A percentile compares a stretch with the other conserved stretches of the same genome.
Evolutionary conservation across 2,113 vertebrate genomes (phyloP).

Genomic region (Balaenoptera acutorostrata): DNA sequence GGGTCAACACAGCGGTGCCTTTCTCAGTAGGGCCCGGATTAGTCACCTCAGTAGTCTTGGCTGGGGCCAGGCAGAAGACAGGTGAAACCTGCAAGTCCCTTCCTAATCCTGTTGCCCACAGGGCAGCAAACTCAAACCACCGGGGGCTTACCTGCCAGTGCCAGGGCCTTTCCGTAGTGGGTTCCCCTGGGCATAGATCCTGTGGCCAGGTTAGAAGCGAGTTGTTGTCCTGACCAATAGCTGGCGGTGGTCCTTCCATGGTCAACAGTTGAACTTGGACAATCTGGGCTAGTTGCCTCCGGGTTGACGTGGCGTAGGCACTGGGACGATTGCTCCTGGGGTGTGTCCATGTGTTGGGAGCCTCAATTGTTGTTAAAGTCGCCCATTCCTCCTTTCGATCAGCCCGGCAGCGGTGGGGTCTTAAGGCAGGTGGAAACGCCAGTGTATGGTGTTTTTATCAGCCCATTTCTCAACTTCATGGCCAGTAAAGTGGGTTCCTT

Average conservation of each 20-base stretch:
- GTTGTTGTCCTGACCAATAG: background rate
- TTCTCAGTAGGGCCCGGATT: background rate
- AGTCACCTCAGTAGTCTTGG: background rate
- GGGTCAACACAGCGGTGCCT: background rate
- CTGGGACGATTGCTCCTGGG: background rate
- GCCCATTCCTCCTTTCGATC: background rate
- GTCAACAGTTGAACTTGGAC: background rate
- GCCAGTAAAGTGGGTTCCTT: background rate
- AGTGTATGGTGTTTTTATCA: background rate
- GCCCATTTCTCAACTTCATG: background rate
- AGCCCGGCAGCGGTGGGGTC: rapidly evolving
- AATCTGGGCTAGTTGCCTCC: background rate
- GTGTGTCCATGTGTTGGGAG: background rate
- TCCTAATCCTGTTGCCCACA: background rate
- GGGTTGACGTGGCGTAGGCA: background rate
- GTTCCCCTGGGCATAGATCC: background rate
- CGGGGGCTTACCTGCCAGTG: background rate
- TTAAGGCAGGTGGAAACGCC: background rate
- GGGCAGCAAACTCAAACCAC: background rate
- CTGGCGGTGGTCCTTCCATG: background rate
- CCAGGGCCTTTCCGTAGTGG: background rate
- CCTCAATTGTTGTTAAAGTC: background rate
- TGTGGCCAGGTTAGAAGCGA: background rate
- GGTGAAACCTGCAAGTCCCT: background rate
- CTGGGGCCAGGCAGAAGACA: background rate